phyloP scores from a whole-genome alignment of 2,113 vertebrate genomes.

The Gobiocypris rarus region DNA sequence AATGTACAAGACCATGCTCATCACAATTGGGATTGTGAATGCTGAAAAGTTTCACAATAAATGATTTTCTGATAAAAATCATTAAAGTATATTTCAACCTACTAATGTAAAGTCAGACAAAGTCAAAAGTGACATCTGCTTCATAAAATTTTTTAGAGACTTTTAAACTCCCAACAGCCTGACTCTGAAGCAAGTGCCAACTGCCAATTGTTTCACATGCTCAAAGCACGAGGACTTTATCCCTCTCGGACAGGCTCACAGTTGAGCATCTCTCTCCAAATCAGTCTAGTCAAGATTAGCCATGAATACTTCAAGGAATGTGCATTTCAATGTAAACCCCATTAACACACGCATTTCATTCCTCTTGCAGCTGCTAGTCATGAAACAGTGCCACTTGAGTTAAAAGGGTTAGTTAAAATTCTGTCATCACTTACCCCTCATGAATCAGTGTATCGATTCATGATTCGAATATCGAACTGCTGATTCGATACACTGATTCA shows the following conservation, averaged over 20 bases:
- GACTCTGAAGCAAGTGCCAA: background rate
- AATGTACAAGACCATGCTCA: background rate
- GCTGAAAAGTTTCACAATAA: no score
- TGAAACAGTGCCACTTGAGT: background rate
- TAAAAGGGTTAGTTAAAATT: no score
- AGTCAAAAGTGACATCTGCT: background rate
- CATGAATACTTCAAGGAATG: background rate
- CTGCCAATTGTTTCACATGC: background rate
- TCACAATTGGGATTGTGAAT: no score
- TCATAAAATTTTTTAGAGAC: background rate
- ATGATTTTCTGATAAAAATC: no score
- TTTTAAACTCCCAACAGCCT: background rate
- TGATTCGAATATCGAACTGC: no score
- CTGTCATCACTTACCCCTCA: no score
- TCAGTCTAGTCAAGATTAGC: constrained; percentile 22
- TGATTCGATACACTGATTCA: no score
- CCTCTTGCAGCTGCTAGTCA: constrained; percentile 4
- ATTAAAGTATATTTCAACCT: no score
- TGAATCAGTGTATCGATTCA: no score
- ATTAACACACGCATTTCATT: constrained; percentile 12
- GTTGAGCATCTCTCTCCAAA: background rate
- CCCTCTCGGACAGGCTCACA: background rate
- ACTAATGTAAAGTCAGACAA: background rate
- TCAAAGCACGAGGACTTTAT: background rate
- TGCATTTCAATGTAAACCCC: constrained; percentile 11